Evolutionary conservation across 2,797 vertebrate genomes (phyloP).

Genomic region (Spinibarbus caldwelli): DNA sequence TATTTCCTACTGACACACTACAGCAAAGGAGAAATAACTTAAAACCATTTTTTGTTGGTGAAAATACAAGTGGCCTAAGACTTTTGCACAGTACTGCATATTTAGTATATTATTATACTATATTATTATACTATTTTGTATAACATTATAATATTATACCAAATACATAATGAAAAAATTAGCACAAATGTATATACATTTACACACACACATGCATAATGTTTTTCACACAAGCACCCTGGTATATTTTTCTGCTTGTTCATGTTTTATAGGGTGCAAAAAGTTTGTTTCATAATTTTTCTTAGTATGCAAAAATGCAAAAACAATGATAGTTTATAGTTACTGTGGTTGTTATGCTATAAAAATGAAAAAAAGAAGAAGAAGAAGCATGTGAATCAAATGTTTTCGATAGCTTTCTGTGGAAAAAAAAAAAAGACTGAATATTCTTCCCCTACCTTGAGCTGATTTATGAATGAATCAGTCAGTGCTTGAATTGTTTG

Average conservation of each 20-base stretch:
- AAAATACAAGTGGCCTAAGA: too few species aligned
- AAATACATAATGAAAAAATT: too few species aligned
- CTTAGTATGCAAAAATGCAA: background rate
- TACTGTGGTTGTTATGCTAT: background rate
- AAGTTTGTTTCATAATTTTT: background rate
- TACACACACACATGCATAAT: too few species aligned
- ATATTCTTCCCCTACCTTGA: background rate
- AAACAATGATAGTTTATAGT: background rate
- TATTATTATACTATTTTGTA: too few species aligned
- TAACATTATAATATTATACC: too few species aligned
- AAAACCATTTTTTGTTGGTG: too few species aligned
- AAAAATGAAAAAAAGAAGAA: background rate
- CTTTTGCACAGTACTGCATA: too few species aligned
- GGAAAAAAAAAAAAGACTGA: too few species aligned
- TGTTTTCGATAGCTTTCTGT: background rate
- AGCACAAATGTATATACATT: too few species aligned
- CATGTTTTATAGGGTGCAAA: background rate
- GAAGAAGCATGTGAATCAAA: background rate
- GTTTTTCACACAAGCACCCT: background rate
- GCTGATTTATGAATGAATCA: background rate
- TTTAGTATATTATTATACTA: too few species aligned
- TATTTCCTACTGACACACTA: too few species aligned
- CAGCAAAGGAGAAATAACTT: too few species aligned
- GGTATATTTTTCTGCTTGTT: background rate
- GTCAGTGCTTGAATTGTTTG: background rate